Base-by-base conservation (phyloP, 2,113 vertebrate species). In the Archocentrus centrarchus region DNA sequence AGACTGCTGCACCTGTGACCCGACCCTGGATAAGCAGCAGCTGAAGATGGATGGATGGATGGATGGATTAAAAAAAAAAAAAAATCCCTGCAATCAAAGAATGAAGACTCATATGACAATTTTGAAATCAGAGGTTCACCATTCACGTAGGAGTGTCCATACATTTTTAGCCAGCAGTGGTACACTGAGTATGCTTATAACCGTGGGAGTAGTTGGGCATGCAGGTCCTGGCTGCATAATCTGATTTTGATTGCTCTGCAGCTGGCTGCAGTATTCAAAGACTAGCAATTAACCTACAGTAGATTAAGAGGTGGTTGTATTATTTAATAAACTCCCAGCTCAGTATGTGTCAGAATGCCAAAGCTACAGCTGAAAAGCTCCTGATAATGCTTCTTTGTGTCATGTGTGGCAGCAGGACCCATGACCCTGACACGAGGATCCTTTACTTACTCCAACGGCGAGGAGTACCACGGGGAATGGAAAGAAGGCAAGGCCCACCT, bases 371-470 rank as follows among this genome's bases (percentile, higher is more conserved):
- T 73, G 57, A 68, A 57, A 17, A 32, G 37, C 70, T 57, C 39
- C 7, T 83, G 15, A 59, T 76, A 50, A 37, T 55, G 15, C 5
- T 70, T 24, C 60, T 44, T 77, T 62, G 81, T 41, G 27, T 32
- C 24, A 39, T 87, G 79, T 82, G 73, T 50, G 20, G 15, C 83
- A 24, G 50, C 91, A 89, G 94, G 90, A 92, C 82, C 90, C 94
- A 98, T 98, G 97, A 98, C 97, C 85, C 95, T 98, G 94, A 98
- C 96, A 70, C 97, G 97, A 96, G 98, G 97, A 88, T 98, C 97
- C 93, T 98, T 98, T 95, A 98, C 96, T 83, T 98, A 98, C 95
- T 97, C 97, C 92, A 98, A 90, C 0, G 97, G 97, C 66, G 98
- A 98, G 92, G 97, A 98, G 86, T 98, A 98, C 88, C 96, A 97